These are phyloP conservation scores for Brachymystax lenok DNA, from an alignment of 2,797 vertebrate species.

Conservation along the genomic window DNA sequence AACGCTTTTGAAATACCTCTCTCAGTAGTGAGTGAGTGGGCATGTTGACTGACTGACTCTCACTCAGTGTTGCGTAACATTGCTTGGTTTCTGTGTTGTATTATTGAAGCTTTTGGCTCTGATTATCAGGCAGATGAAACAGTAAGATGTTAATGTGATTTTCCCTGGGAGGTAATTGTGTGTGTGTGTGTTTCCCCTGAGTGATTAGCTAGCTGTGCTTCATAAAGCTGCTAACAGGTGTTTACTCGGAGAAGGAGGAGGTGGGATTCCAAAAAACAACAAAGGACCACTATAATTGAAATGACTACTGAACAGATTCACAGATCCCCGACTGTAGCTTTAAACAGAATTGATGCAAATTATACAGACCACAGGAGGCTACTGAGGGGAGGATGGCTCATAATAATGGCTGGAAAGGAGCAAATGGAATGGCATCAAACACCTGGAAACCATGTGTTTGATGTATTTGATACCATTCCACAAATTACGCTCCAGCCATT, in stretches of 20 bases:
- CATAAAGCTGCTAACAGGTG: conserved; percentile 60
- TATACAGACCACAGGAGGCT: conserved; percentile 32
- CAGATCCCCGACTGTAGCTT: conserved; percentile 31
- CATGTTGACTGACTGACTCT: conserved; percentile 21
- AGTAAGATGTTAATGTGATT: conserved; percentile 75
- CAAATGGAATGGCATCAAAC: too few relatives aligned
- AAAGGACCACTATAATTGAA: neutral
- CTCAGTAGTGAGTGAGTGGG: conserved; percentile 24
- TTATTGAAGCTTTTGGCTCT: conserved; percentile 75
- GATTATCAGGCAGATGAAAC: conserved; percentile 75
- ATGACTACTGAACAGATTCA: neutral
- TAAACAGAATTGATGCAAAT: conserved; percentile 62
- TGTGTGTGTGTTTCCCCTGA: conserved; percentile 63
- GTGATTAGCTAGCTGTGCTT: conserved; percentile 36
- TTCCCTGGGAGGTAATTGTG: conserved; percentile 54
- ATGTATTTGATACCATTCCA: too few relatives aligned
- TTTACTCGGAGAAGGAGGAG: conserved; percentile 46
- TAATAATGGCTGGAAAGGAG: too few relatives aligned
- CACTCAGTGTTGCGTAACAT: conserved; percentile 61
- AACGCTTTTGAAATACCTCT: conserved; percentile 53
- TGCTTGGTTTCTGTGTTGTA: conserved; percentile 61
- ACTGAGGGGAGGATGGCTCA: too few relatives aligned
- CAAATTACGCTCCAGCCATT: too few relatives aligned
- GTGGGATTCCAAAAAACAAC: neutral
- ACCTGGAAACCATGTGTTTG: too few relatives aligned